Percentiles rank a stretch among this genome's conserved stretches.
Conservation (phyloP, 2,888 invertebrate species). For the Penaeus monodon region DNA sequence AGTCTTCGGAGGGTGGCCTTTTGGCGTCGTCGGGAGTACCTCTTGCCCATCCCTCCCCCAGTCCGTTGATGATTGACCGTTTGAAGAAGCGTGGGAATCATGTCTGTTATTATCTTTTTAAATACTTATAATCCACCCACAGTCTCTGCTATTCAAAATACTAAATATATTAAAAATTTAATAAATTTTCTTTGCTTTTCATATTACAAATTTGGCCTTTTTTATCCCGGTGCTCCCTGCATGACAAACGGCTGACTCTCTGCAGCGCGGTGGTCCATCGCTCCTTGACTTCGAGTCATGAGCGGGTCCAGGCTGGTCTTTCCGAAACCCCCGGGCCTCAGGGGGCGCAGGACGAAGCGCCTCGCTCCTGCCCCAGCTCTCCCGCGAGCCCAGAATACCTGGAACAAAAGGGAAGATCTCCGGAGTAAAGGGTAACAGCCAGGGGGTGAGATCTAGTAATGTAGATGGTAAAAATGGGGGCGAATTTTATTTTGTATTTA, state of each 20-base stretch:
- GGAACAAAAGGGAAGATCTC: neutral
- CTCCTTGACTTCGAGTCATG: constrained; percentile 2
- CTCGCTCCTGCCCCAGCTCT: constrained; percentile 13
- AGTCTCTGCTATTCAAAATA: no score
- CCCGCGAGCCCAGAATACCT: constrained; percentile 9
- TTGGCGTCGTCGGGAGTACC: constrained; percentile 13
- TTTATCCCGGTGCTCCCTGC: neutral
- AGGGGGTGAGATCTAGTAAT: no score
- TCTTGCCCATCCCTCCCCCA: constrained; percentile 37
- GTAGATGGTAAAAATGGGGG: no score
- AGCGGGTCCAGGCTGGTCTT: constrained; percentile 19
- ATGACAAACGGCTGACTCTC: constrained; percentile 2
- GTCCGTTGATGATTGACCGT: constrained; percentile 24
- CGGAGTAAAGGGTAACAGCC: no score
- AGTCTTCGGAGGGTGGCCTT: neutral
- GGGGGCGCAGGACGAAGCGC: constrained; percentile 14
- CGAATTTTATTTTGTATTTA: no score
- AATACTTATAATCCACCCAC: neutral
- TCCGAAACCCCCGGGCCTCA: constrained; percentile 27
- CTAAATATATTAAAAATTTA: neutral
- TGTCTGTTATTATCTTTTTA: neutral
- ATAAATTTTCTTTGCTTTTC: no score
- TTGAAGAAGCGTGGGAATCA: constrained; percentile 13
- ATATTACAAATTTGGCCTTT: no score
- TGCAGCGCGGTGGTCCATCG: neutral